Base-by-base conservation (phyloP, 2,888 invertebrate genomes). In the Meloe dianella region DNA sequence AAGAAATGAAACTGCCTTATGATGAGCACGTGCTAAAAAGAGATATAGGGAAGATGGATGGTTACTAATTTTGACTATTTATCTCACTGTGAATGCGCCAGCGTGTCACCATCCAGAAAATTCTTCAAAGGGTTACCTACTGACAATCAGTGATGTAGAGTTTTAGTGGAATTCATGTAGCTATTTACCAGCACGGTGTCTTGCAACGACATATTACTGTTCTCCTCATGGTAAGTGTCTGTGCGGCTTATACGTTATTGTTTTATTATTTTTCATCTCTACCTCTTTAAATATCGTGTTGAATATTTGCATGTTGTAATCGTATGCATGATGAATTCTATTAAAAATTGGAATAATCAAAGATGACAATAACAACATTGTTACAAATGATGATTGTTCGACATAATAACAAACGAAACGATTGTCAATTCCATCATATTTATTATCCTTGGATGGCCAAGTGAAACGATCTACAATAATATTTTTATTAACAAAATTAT, bases 261-360 rank as follows among this genome's bases (percentile, higher is more conserved):
- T 12, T 12, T 3, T 51, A 22, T 14, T 22, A 3, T 20, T 47
- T 8, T 20, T 7, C n/a, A n/a, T 41, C 7, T 41, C 7, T 47
- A 10, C 10, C 20, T 20, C 20, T 3, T 0, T 6, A 17, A 3
- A 41, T 35, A n/a, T 47, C 20, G 47, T 51, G 51, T 12, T 51
- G 12, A 63, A 64, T 69, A 68, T 72, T 77, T 74, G 78, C 79
- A 77, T 79, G 78, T 74, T 74, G 67, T 67, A 71, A 69, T 69
- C 71, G 73, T 71, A 75, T 75, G 79, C 79, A 79, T 78, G 79
- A 78, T 71, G 78, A 73, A 74, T 73, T 73, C 73, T 69, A 76
- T 75, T 75, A 75, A 75, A n/a, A 76, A 70, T 75, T 24, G 68
- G 70, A 70, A 69, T 71, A 74, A 73, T 75, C 74, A 73, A 73